Conservation (phyloP, 2,113 vertebrate genomes). For the Cynocephalus volans region DNA sequence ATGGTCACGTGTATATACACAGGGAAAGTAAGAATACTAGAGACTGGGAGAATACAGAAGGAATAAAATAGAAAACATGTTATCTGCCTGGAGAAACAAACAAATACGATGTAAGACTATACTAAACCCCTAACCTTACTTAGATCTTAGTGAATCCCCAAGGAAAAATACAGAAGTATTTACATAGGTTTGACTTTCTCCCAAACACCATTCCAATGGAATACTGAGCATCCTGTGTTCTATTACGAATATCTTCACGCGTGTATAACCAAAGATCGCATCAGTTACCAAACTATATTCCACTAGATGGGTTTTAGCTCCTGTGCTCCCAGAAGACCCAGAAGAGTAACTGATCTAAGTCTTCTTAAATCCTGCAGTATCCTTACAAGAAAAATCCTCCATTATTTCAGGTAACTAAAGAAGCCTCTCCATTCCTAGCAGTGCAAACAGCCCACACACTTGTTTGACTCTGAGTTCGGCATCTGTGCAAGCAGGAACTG, state of each 20-base stretch:
- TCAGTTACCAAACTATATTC: constrained; percentile 15
- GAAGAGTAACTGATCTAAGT: neutral
- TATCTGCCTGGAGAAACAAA: neutral
- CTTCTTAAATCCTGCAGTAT: neutral
- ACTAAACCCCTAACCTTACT: neutral
- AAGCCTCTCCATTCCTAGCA: neutral
- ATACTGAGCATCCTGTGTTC: neutral
- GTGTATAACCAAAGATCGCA: neutral
- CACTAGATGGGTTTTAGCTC: neutral
- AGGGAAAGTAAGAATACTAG: neutral
- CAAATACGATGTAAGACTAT: constrained; percentile 3
- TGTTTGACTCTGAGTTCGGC: neutral
- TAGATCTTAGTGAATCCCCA: constrained; percentile 36
- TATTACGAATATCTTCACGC: neutral
- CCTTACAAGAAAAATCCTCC: neutral
- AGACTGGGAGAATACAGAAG: neutral
- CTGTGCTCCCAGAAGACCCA: constrained; percentile 6
- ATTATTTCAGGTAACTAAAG: neutral
- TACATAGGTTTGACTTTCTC: constrained; percentile 12
- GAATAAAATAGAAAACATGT: neutral
- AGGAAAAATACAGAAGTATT: constrained; percentile 46
- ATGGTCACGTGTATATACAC: neutral
- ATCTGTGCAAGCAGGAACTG: neutral
- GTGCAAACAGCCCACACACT: neutral
- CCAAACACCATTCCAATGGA: neutral